Conservation (phyloP, 1,140 invertebrate species). For the Popillia japonica region DNA sequence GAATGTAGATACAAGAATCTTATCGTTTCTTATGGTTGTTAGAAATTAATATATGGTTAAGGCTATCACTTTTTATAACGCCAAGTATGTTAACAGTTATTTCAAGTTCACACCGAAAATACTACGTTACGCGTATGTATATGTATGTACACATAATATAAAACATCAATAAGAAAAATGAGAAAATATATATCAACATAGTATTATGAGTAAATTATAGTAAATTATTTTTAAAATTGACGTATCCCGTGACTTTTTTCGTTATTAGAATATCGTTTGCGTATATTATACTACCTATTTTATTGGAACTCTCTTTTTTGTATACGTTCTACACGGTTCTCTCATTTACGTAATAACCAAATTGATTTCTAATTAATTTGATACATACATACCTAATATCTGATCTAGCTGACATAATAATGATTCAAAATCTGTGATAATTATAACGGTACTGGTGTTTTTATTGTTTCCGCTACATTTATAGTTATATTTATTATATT, state of each 20-base stretch:
- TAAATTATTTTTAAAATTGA: background rate
- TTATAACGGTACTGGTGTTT: background rate
- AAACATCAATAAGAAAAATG: background rate
- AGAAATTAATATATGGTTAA: constrained; percentile 37
- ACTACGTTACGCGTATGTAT: background rate
- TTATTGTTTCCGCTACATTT: constrained; percentile 6
- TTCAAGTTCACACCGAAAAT: constrained; percentile 31
- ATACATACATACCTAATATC: too few relatives aligned
- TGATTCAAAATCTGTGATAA: background rate
- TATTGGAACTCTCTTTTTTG: background rate
- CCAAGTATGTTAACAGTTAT: constrained; percentile 25
- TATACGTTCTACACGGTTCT: background rate
- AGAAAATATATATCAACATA: background rate
- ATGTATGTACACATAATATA: background rate
- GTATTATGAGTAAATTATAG: background rate
- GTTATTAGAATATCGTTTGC: background rate
- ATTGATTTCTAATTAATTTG: constrained; percentile 2
- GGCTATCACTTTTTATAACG: constrained; percentile 32
- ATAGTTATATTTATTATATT: background rate
- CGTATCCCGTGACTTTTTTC: background rate
- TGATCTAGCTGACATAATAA: background rate
- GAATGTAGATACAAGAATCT: constrained; percentile 38
- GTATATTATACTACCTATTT: background rate
- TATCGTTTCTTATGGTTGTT: constrained; percentile 37
- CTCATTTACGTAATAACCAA: background rate